Evolutionary conservation across 1,140 invertebrate species (phyloP).

Genomic region (Zaprionus tsacasi): DNA sequence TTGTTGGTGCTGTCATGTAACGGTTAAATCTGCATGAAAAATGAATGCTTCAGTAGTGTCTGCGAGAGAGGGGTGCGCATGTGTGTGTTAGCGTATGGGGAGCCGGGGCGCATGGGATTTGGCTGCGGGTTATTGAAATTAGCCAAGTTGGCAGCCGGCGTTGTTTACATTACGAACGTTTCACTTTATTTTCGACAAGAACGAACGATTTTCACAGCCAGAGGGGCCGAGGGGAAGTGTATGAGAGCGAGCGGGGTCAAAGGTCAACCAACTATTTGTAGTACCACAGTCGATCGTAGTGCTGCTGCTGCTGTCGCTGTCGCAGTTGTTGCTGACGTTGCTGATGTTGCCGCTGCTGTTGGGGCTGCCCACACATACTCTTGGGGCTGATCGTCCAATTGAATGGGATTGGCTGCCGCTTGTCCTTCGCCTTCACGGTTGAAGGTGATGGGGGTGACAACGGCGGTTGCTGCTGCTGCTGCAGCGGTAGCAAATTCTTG

Average conservation of each 20-base stretch:
- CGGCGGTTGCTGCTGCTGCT: background rate
- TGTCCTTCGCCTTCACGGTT: too few species aligned
- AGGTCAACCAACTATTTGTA: conserved; percentile 33
- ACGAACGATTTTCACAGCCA: background rate
- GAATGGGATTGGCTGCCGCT: too few species aligned
- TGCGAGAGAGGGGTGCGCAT: background rate
- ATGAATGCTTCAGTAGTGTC: conserved; percentile 36
- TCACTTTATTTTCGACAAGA: conserved; percentile 23
- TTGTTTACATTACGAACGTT: conserved; percentile 29
- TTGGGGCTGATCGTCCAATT: too few species aligned
- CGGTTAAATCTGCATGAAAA: conserved; percentile 61
- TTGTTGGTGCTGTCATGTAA: conserved; percentile 54
- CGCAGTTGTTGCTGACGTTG: background rate
- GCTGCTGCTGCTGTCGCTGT: background rate
- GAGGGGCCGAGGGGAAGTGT: background rate
- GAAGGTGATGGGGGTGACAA: background rate
- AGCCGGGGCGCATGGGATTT: background rate
- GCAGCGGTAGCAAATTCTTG: background rate
- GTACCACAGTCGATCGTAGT: conserved; percentile 39
- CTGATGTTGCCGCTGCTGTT: background rate
- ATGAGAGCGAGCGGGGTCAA: background rate
- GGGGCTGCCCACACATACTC: too few species aligned
- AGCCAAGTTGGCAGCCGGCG: conserved; percentile 32
- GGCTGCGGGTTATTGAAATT: conserved; percentile 40
- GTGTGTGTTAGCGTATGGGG: background rate